These are phyloP conservation scores for Oreochromis niloticus DNA, from an alignment of 2,113 vertebrate genomes.

Conservation along the genomic window DNA sequence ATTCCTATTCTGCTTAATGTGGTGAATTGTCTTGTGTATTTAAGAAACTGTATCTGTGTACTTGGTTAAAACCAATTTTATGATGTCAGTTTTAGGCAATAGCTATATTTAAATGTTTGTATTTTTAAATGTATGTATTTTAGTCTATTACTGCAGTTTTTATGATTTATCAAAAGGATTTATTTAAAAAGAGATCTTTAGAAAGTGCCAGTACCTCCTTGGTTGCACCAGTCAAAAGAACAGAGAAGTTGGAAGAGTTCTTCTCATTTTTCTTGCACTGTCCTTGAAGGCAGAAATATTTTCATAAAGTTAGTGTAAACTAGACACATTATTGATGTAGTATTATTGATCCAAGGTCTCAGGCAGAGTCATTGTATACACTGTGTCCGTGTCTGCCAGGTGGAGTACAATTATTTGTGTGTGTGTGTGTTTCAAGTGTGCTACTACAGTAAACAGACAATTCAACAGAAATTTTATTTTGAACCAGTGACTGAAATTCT, in stretches of 20 bases:
- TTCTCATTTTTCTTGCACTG: neutral
- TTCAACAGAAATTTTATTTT: neutral
- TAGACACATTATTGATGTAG: neutral
- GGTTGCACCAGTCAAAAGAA: neutral
- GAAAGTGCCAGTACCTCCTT: neutral
- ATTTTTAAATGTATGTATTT: neutral
- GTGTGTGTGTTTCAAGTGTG: neutral
- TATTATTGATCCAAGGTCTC: slow-evolving; percentile 9
- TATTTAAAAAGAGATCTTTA: neutral
- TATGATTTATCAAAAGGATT: neutral
- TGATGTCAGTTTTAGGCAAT: neutral
- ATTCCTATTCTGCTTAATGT: neutral
- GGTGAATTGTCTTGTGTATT: no score
- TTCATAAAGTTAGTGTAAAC: neutral
- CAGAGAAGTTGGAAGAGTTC: neutral
- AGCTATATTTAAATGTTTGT: neutral
- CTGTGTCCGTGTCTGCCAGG: neutral
- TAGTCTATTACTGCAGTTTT: neutral
- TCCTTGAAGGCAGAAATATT: neutral
- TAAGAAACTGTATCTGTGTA: neutral
- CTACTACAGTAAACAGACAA: neutral
- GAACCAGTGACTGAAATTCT: neutral
- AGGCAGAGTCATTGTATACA: neutral
- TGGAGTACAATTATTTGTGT: neutral
- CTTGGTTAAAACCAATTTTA: neutral